A percentile compares a stretch with the other conserved stretches of the same genome.
Evolutionary conservation across 2,888 invertebrate species (phyloP).

Genomic region (Coronaproctus castanopsis): DNA sequence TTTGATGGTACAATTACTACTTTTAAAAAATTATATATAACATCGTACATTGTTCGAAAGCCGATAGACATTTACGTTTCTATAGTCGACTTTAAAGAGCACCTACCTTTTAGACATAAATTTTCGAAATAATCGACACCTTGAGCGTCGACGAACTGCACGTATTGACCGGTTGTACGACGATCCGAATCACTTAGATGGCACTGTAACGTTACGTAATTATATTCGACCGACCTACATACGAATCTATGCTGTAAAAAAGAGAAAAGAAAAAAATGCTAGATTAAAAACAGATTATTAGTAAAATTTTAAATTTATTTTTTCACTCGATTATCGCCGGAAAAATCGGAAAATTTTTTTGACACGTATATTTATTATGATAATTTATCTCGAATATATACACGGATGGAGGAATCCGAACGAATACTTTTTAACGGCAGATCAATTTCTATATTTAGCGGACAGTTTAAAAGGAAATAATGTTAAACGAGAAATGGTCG

Average conservation of each 20-base stretch:
- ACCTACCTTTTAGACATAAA: conserved; percentile 57
- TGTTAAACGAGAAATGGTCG: no score
- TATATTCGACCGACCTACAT: conserved; percentile 81
- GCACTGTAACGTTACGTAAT: conserved; percentile 79
- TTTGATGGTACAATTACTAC: no score
- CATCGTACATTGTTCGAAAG: no score
- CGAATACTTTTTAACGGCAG: no score
- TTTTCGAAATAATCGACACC: conserved; percentile 74
- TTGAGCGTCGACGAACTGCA: conserved; percentile 75
- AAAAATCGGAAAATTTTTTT: neutral
- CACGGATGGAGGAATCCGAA: no score
- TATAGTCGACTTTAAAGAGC: no score
- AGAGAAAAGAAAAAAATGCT: neutral
- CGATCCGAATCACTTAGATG: conserved; percentile 77
- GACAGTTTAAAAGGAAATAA: no score
- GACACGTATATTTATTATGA: no score
- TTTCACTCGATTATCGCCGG: neutral
- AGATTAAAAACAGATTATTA: neutral
- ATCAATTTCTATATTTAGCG: no score
- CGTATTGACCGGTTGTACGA: conserved; percentile 65
- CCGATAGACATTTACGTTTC: no score
- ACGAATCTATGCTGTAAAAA: conserved; percentile 57
- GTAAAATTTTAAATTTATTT: neutral
- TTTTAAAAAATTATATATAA: no score
- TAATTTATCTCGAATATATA: no score